Conservation (phyloP, 2,888 invertebrate species). For the Cephalotes varians region DNA sequence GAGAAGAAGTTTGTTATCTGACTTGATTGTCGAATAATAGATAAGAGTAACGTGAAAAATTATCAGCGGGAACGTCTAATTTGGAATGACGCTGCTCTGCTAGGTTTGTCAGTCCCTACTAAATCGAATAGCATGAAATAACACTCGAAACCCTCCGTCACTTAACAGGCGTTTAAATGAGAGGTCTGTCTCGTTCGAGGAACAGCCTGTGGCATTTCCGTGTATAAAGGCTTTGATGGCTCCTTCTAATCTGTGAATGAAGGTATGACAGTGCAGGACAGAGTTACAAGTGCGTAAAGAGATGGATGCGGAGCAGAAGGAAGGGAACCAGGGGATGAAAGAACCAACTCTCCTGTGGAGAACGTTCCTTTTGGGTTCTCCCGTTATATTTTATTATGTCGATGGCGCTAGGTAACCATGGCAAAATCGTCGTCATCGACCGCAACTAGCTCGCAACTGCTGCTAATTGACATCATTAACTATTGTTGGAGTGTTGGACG, state of each 20-base stretch:
- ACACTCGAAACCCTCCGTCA: conserved; percentile 29
- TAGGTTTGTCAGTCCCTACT: neutral
- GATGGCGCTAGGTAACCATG: conserved; percentile 72
- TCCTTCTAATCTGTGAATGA: conserved; percentile 54
- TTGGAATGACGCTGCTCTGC: neutral
- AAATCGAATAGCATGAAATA: conserved; percentile 15
- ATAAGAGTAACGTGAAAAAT: neutral
- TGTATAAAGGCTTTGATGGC: conserved; percentile 53
- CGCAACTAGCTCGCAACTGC: conserved; percentile 58
- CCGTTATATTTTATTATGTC: conserved; percentile 71
- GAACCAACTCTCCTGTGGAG: conserved; percentile 20
- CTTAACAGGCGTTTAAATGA: conserved; percentile 61
- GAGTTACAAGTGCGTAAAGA: conserved; percentile 18
- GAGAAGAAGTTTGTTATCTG: neutral
- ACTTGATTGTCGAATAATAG: neutral
- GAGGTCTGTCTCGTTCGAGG: conserved; percentile 57
- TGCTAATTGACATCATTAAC: conserved; percentile 68
- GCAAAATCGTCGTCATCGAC: conserved; percentile 68
- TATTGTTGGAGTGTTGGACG: neutral
- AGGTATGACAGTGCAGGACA: neutral
- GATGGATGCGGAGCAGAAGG: neutral
- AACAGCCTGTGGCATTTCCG: conserved; percentile 64
- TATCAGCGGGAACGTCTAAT: conserved; percentile 43
- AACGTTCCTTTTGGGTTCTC: conserved; percentile 47
- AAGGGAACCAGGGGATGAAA: neutral